Conservation (phyloP, 1,140 invertebrate genomes). For the Parapsyche elsis region DNA sequence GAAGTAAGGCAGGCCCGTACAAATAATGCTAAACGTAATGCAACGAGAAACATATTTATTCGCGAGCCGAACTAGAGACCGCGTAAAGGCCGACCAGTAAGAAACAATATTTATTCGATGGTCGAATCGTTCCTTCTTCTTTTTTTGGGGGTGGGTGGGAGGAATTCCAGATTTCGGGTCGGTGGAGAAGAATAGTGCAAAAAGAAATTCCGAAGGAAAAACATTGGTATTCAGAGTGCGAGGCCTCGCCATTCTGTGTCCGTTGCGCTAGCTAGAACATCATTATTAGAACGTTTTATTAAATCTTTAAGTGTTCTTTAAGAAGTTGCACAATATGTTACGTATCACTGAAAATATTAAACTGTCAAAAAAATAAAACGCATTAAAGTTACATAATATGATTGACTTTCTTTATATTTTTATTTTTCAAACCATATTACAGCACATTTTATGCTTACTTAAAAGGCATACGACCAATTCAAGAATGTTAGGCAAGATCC, state of each 20-base stretch:
- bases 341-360: too few relatives aligned
- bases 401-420: too few relatives aligned
- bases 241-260: neutral
- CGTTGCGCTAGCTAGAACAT: neutral
- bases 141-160: neutral
- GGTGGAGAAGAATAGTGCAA: neutral
- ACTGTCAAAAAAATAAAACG: too few relatives aligned
- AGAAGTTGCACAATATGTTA: too few relatives aligned
- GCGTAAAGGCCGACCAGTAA: neutral
- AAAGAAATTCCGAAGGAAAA: neutral
- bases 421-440: too few relatives aligned
- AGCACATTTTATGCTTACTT: too few relatives aligned
- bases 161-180: neutral
- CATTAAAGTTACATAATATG: too few relatives aligned
- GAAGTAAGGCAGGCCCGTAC: conserved; percentile 6
- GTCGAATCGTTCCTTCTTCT: conserved; percentile 11
- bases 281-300: neutral
- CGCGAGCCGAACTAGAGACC: neutral
- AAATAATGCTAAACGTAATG: conserved; percentile 27
- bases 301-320: neutral
- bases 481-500: too few relatives aligned
- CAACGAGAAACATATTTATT: conserved; percentile 37
- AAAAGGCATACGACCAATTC: too few relatives aligned
- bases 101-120: conserved; percentile 35
- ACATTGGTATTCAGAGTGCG: neutral